A percentile compares a stretch with the other conserved stretches of the same genome.
Conservation (phyloP, 2,797 vertebrate species). For the Ctenopoma multispine region DNA sequence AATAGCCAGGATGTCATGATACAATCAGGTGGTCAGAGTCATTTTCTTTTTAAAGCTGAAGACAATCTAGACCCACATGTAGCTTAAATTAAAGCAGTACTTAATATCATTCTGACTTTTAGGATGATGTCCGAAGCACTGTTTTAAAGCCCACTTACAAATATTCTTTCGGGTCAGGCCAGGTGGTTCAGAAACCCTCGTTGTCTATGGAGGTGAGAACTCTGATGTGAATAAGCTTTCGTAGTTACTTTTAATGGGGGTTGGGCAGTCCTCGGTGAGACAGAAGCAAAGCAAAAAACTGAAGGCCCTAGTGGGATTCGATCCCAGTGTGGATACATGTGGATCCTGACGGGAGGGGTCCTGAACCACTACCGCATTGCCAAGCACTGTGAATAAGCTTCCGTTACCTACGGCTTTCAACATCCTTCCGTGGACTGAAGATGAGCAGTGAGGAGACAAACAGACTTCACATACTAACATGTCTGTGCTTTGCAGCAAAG, state of each 20-base stretch:
- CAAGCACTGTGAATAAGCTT: constrained; percentile 56
- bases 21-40: constrained; percentile 4
- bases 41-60: background rate
- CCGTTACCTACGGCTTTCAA: constrained; percentile 7
- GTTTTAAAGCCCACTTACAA: background rate
- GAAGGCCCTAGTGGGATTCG: constrained; percentile 18
- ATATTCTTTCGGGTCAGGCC: constrained; percentile 2
- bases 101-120: constrained; percentile 10
- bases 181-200: background rate
- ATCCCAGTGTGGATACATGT: background rate
- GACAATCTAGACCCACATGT: background rate
- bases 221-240: constrained; percentile 25
- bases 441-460: constrained; percentile 46
- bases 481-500: constrained; percentile 79
- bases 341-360: constrained; percentile 35
- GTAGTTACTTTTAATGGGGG: background rate
- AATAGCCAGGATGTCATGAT: background rate
- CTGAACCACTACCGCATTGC: constrained; percentile 40
- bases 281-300: background rate
- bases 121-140: background rate
- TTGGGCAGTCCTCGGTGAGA: constrained; percentile 1
- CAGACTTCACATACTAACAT: constrained; percentile 57
- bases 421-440: constrained; percentile 45
- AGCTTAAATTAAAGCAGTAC: background rate
- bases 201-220: constrained; percentile 23